phyloP scores from a whole-genome alignment of 2,888 invertebrate genomes.

The Andrena chrysosceles region DNA sequence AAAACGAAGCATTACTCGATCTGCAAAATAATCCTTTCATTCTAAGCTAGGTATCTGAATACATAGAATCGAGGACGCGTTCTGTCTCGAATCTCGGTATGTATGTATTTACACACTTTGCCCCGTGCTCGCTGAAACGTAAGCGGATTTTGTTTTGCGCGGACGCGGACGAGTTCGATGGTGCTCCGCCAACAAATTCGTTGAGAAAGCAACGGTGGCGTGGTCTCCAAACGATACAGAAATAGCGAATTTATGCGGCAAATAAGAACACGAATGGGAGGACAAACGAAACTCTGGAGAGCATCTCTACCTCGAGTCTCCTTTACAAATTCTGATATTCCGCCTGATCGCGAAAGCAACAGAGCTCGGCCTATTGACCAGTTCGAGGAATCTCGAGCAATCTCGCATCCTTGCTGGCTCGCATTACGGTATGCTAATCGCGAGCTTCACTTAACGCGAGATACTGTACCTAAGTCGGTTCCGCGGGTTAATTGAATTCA shows the following conservation, averaged over 20 bases:
- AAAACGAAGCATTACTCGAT: no score
- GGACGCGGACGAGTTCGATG: neutral
- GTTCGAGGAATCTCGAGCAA: neutral
- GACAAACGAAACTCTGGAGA: neutral
- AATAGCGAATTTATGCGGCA: neutral
- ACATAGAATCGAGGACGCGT: no score
- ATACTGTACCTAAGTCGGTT: conserved; percentile 18
- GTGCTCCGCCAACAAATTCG: neutral
- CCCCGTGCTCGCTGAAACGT: neutral
- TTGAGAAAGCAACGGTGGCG: neutral
- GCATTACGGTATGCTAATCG: conserved; percentile 32
- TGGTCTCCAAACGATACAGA: neutral
- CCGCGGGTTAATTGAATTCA: neutral
- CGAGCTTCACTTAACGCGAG: conserved; percentile 21
- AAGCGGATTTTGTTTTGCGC: conserved; percentile 19
- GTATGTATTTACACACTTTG: no score
- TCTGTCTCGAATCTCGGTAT: no score
- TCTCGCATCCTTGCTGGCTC: neutral
- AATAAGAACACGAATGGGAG: conserved; percentile 8
- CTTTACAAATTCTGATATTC: no score
- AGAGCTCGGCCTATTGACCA: no score
- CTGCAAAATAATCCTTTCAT: no score
- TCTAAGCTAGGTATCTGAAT: no score
- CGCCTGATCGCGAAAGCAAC: no score
- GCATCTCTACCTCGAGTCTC: no score